A percentile compares a stretch with the other conserved stretches of the same genome.
Conservation (phyloP, 2,113 vertebrate species). For the Rhinopithecus roxellana region DNA sequence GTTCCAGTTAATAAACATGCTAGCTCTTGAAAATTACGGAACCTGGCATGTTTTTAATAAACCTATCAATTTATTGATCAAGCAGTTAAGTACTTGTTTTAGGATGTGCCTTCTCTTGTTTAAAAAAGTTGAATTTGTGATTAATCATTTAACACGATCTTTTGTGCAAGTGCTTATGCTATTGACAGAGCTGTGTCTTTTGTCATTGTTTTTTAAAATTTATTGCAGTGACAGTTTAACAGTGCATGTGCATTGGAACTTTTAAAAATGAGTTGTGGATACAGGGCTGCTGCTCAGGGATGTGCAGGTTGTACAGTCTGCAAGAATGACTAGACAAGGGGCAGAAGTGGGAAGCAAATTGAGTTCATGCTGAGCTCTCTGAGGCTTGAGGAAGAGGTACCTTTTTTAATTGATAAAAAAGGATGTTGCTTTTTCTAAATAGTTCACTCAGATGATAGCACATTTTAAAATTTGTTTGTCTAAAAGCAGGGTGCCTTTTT, state of each 20-base stretch:
- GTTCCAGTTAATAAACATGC: neutral
- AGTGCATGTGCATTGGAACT: conserved; percentile 62
- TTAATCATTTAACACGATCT: conserved; percentile 27
- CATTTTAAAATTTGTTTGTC: conserved; percentile 6
- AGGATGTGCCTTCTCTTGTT: neutral
- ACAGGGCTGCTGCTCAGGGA: neutral
- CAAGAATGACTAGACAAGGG: too few relatives aligned
- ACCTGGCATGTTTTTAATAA: conserved; percentile 20
- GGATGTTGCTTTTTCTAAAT: neutral
- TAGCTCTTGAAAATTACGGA: conserved; percentile 29
- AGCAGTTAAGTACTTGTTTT: neutral
- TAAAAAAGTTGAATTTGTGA: neutral
- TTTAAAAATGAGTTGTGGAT: neutral
- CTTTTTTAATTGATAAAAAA: neutral
- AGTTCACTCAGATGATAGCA: neutral
- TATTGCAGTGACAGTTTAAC: conserved; percentile 17
- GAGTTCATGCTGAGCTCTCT: neutral
- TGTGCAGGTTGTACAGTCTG: neutral
- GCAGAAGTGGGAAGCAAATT: neutral
- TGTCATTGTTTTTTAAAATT: neutral
- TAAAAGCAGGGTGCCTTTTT: neutral
- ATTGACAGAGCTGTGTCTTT: neutral
- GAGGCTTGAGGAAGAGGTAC: neutral
- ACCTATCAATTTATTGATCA: neutral
- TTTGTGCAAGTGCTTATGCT: conserved; percentile 50